A percentile compares a stretch with the other conserved stretches of the same genome.
Evolutionary conservation across 1,140 invertebrate genomes (phyloP).

Genomic region (Bombus ignitus): DNA sequence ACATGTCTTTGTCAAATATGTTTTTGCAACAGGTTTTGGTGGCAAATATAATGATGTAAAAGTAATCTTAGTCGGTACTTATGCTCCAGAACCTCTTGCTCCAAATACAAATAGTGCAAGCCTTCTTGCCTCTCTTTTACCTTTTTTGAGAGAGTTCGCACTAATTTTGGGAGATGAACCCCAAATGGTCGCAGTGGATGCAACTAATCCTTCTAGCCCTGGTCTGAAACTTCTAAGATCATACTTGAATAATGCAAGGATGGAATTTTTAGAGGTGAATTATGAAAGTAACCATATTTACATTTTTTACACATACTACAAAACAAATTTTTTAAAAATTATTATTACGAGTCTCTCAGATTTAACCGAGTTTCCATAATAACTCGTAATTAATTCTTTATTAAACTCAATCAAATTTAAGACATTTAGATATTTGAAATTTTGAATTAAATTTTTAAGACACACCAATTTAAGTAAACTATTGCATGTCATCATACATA

Average conservation of each 20-base stretch:
- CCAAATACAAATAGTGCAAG: constrained; percentile 75
- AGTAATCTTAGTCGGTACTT: constrained; percentile 80
- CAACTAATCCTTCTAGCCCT: constrained; percentile 81
- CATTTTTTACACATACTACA: constrained; percentile 35
- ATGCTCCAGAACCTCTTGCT: constrained; percentile 78
- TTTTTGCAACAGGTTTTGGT: constrained; percentile 75
- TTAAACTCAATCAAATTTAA: constrained; percentile 32
- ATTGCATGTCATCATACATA: constrained; percentile 33
- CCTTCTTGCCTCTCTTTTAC: constrained; percentile 76
- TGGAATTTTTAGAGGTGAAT: constrained; percentile 80
- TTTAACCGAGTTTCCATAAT: constrained; percentile 21
- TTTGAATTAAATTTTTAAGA: neutral
- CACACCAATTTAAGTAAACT: constrained; percentile 8
- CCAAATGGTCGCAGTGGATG: constrained; percentile 78
- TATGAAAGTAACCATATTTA: constrained; percentile 28
- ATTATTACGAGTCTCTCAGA: constrained; percentile 38
- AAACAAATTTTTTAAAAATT: constrained; percentile 35
- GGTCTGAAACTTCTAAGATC: constrained; percentile 80
- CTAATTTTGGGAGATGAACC: constrained; percentile 79
- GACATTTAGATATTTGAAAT: neutral
- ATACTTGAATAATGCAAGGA: constrained; percentile 76
- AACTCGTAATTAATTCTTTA: constrained; percentile 44
- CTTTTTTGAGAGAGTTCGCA: constrained; percentile 78
- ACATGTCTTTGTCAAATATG: constrained; percentile 12
- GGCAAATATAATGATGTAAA: constrained; percentile 79